These are phyloP conservation scores for Mya arenaria DNA, from an alignment of 1,140 invertebrate species.

Conservation along the genomic window DNA sequence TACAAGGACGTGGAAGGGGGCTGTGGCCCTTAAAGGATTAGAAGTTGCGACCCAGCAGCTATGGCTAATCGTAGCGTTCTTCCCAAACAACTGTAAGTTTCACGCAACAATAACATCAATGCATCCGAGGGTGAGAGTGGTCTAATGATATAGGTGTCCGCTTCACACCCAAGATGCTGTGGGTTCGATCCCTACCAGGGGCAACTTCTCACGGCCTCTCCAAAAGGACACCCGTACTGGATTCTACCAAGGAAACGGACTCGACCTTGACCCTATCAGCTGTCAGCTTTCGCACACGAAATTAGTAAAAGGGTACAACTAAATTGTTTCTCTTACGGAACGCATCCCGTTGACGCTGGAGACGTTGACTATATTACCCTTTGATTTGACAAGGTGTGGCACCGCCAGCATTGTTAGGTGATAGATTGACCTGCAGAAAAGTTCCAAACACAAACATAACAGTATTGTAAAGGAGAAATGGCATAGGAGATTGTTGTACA, in stretches of 20 bases:
- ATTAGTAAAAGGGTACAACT: not conserved
- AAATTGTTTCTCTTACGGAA: slow-evolving; percentile 81
- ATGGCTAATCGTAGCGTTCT: too few relatives aligned
- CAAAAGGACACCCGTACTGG: not conserved
- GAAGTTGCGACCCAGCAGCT: too few relatives aligned
- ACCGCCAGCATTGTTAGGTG: slow-evolving; percentile 92
- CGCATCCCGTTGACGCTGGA: slow-evolving; percentile 93
- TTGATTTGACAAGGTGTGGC: slow-evolving; percentile 87
- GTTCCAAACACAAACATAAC: not conserved
- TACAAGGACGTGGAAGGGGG: too few relatives aligned
- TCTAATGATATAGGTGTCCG: too few relatives aligned
- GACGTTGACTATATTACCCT: slow-evolving; percentile 87
- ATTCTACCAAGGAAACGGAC: not conserved
- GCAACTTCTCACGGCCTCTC: too few relatives aligned
- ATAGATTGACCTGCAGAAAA: slow-evolving; percentile 85
- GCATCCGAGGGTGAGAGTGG: too few relatives aligned
- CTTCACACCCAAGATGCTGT: too few relatives aligned
- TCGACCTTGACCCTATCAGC: not conserved
- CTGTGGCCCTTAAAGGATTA: too few relatives aligned
- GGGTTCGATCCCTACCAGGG: too few relatives aligned
- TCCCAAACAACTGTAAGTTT: too few relatives aligned
- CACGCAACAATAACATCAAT: too few relatives aligned
- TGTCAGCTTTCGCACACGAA: not conserved
- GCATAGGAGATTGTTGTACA: not conserved
- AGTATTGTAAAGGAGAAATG: not conserved